phyloP scores from a whole-genome alignment of 2,797 vertebrate genomes.

The Babyrousa celebensis region DNA sequence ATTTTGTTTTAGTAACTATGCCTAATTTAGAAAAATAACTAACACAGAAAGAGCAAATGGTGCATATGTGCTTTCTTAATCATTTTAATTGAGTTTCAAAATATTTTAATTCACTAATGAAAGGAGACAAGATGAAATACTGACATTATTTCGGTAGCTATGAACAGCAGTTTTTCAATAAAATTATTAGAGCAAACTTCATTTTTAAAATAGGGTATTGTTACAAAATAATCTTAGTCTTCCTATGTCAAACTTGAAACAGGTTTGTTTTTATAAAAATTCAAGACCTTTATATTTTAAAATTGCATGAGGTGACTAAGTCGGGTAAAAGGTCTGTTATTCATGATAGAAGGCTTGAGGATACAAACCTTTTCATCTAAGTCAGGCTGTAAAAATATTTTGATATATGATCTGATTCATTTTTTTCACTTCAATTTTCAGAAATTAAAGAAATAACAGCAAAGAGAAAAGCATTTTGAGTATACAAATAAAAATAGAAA shows the following conservation, averaged over 20 bases:
- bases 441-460: conserved; percentile 9
- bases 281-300: conserved; percentile 32
- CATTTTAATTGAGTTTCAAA: conserved; percentile 67
- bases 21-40: conserved; percentile 60
- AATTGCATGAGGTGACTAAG: not conserved
- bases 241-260: conserved; percentile 49
- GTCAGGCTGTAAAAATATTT: not conserved
- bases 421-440: conserved; percentile 32
- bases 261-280: not conserved
- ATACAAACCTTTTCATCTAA: not conserved
- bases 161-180: conserved; percentile 60
- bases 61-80: conserved; percentile 13
- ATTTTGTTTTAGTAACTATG: conserved; percentile 51
- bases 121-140: conserved; percentile 50
- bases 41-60: conserved; percentile 11
- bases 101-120: conserved; percentile 69
- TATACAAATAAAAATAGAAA: not conserved
- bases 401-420: not conserved
- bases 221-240: not conserved
- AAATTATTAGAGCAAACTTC: conserved; percentile 6
- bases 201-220: conserved; percentile 49
- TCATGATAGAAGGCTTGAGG: not conserved
- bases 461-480: not conserved
- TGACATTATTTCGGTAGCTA: conserved; percentile 46
- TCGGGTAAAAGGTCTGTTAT: not conserved